These are phyloP conservation scores for Dipodomys merriami DNA, from an alignment of 2,113 vertebrate genomes.

Conservation along the genomic window DNA sequence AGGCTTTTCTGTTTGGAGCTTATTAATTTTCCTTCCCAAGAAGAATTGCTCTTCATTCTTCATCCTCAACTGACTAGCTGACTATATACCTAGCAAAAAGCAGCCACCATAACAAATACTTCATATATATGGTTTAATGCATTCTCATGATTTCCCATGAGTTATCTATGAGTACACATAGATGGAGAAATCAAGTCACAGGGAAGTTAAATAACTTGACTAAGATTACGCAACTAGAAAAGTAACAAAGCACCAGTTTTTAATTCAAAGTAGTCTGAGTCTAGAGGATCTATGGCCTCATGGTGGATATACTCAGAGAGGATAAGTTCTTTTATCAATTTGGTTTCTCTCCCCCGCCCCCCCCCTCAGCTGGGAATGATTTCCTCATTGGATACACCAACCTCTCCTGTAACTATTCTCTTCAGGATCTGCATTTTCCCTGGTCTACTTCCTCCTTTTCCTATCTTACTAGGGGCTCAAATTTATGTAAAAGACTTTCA, in stretches of 20 bases:
- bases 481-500: not conserved
- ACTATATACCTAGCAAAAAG: not conserved
- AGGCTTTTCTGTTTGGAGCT: not conserved
- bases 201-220: not conserved
- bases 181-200: not conserved
- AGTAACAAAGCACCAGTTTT: not conserved
- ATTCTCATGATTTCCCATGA: not conserved
- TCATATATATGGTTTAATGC: too few relatives aligned
- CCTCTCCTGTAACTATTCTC: not conserved
- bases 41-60: not conserved
- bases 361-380: not conserved
- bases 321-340: not conserved
- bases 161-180: not conserved
- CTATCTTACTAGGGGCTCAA: not conserved
- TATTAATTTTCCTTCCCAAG: not conserved
- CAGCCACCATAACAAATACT: not conserved
- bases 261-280: not conserved
- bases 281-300: not conserved
- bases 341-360: not conserved
- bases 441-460: fast-evolving
- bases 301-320: not conserved
- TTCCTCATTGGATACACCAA: not conserved
- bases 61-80: not conserved
- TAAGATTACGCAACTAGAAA: not conserved
- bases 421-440: not conserved